phyloP scores from a whole-genome alignment of 1,140 invertebrate genomes.

The Dendroctonus valens region DNA sequence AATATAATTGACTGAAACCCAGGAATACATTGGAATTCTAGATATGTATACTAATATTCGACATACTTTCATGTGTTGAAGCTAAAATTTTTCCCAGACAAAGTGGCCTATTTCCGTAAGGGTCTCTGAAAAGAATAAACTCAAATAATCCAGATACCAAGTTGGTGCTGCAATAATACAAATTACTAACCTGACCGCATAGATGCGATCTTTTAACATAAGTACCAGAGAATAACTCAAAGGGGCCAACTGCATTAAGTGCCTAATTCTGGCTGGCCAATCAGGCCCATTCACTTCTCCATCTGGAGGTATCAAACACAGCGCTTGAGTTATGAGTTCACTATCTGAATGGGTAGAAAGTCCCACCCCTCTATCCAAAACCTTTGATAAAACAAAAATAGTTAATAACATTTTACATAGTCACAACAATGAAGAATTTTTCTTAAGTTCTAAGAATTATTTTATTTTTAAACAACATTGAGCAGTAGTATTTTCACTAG shows the following conservation, averaged over 20 bases:
- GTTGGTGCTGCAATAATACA: neutral
- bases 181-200: conserved; percentile 64
- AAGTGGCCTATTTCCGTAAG: conserved; percentile 92
- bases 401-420: neutral
- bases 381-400: conserved; percentile 54
- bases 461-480: no score
- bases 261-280: conserved; percentile 86
- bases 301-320: conserved; percentile 88
- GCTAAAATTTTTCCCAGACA: conserved; percentile 91
- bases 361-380: conserved; percentile 85
- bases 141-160: neutral
- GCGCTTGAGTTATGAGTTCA: conserved; percentile 92
- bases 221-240: conserved; percentile 92
- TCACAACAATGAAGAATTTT: neutral
- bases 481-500: no score
- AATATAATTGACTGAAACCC: no score
- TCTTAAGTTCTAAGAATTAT: neutral
- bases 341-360: conserved; percentile 93
- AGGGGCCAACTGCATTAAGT: conserved; percentile 87
- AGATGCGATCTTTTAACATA: conserved; percentile 92
- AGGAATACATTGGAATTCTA: no score
- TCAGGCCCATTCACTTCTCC: conserved; percentile 84
- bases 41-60: neutral
- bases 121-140: conserved; percentile 64
- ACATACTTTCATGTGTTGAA: conserved; percentile 50